Evolutionary conservation across 1,140 invertebrate species (phyloP), one percentile per base, ranked within the genome.

Genomic region (Helicoverpa zea): DNA sequence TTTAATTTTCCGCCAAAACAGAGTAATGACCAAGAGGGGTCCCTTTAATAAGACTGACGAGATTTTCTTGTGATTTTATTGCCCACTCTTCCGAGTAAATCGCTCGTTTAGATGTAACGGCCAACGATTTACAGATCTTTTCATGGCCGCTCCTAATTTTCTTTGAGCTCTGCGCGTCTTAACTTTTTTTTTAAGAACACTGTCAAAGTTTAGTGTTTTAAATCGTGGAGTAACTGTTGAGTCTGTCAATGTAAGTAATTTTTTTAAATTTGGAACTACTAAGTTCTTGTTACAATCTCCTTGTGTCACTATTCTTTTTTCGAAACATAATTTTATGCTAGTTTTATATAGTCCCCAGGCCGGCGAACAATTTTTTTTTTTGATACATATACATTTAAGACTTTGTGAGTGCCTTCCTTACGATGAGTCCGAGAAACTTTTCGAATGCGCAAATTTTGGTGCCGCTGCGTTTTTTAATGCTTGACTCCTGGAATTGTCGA

Each of bases 1-100:
- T 87, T 86, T 87, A 87, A 87, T 87, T 84, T 85, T 85, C 82
- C 84, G 81, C 82, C 86, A 81, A 85, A 87, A 83, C 86, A 85
- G 80, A 81, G 83, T 84, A 87, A 87, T 87, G 84, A 84, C 86
- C 76, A 76, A 59, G 73, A 82, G 81, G 35, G 79, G 77, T 76
- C 81, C 54, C 81, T 80, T 81, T 85, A 85, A 83, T 86, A 84
- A 83, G 80, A 79, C 80, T 83, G 83, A 79, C 83, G 84, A 84
- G 84, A 84, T 81, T 84, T 81, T 79, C 81, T 85, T 68, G 74
- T 81, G 80, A 84, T 86, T 88, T 88, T 88, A 88, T 86, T 88
- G 82, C 83, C 80, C 68, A 81, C 85, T 86, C 83, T 76, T 81
- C 77, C 74, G 85, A 83, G 82, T 84, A 81, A 87, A 87, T 85